Evolutionary conservation across 2,888 invertebrate species (phyloP).

Genomic region (Sarcophaga caerulescens): DNA sequence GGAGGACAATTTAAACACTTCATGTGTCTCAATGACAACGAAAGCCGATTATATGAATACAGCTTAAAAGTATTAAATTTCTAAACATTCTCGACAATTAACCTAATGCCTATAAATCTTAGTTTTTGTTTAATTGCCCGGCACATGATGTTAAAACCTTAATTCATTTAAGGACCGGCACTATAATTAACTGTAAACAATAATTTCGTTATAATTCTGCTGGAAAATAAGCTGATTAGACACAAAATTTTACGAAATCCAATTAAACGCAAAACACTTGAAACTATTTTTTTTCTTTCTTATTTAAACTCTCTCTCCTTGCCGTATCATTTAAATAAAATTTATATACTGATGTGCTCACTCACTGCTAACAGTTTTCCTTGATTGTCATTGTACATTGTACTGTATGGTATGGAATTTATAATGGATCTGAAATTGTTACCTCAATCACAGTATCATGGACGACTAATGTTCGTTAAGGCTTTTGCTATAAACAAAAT

Average conservation of each 20-base stretch:
- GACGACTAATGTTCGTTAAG: slow-evolving; percentile 4
- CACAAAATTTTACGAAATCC: slow-evolving; percentile 15
- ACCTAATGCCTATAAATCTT: not conserved
- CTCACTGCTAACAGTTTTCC: too few relatives aligned
- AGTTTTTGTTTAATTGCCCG: slow-evolving; percentile 33
- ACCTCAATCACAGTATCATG: slow-evolving; percentile 21
- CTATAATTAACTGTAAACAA: not conserved
- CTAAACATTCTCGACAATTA: not conserved
- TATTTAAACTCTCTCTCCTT: not conserved
- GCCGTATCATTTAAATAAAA: not conserved
- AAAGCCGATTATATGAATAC: too few relatives aligned
- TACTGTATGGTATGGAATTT: slow-evolving; percentile 15
- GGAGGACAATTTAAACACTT: too few relatives aligned
- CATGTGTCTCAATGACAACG: too few relatives aligned
- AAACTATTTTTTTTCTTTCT: too few relatives aligned
- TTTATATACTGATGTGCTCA: not conserved
- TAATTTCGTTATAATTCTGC: not conserved
- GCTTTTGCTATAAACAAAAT: not conserved
- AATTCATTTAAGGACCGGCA: not conserved
- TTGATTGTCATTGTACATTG: too few relatives aligned
- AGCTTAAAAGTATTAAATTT: not conserved
- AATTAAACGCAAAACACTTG: slow-evolving; percentile 20
- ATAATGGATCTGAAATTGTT: slow-evolving; percentile 13
- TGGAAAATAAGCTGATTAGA: slow-evolving; percentile 39
- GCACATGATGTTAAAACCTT: slow-evolving; percentile 8